Conservation (phyloP, 2,797 vertebrate species). For the Thamnophis elegans region DNA sequence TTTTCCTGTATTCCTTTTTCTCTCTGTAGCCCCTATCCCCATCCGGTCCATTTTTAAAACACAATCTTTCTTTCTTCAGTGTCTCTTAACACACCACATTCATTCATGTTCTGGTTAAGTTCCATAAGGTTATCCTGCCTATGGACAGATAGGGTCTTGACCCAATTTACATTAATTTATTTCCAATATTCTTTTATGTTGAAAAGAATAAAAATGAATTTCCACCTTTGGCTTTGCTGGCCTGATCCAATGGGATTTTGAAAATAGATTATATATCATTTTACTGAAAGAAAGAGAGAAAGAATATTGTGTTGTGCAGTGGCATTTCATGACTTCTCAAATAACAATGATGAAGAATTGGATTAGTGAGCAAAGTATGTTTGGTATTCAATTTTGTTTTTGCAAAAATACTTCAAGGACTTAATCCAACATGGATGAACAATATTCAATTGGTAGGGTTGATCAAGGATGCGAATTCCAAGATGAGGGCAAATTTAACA, state of each 20-base stretch:
- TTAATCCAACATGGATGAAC: background rate
- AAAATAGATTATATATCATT: background rate
- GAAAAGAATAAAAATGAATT: background rate
- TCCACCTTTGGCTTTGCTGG: background rate
- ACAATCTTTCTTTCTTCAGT: background rate
- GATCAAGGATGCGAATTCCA: background rate
- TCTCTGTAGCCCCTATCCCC: background rate
- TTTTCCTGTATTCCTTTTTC: background rate
- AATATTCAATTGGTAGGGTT: background rate
- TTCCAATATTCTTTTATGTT: background rate
- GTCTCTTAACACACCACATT: background rate
- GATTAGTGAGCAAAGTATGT: background rate
- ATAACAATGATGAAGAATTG: background rate
- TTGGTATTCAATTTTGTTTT: background rate
- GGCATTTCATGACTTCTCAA: background rate
- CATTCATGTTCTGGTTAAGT: background rate
- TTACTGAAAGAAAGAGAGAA: background rate
- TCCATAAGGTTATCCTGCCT: background rate
- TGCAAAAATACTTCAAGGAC: background rate
- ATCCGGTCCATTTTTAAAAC: background rate
- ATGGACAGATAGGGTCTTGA: background rate
- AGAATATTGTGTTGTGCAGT: background rate
- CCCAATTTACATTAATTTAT: background rate
- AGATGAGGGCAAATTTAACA: background rate
- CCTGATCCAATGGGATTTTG: background rate